Conservation (phyloP, 2,113 vertebrate genomes). For the Hippocampus abdominalis region DNA sequence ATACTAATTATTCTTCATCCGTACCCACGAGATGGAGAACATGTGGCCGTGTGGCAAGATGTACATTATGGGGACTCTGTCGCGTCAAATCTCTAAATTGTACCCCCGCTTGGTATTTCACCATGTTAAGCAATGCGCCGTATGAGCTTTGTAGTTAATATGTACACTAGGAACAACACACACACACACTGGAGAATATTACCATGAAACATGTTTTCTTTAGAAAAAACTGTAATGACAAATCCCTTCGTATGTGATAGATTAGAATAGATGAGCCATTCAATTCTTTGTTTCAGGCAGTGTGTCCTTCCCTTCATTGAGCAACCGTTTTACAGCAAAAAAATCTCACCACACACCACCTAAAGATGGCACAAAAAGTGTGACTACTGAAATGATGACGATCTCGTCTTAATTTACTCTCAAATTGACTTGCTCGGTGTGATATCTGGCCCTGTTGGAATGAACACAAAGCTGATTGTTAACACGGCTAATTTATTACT, state of each 20-base stretch:
- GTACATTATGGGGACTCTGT: constrained; percentile 25
- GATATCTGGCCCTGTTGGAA: no score
- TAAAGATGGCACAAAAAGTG: not conserved
- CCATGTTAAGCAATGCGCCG: constrained; percentile 20
- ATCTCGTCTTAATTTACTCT: not conserved
- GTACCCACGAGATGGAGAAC: not conserved
- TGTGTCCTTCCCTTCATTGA: not conserved
- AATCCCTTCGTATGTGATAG: constrained; percentile 7
- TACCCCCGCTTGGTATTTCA: constrained; percentile 32
- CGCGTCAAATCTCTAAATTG: constrained; percentile 27
- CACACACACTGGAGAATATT: not conserved
- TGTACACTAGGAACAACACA: constrained; percentile 19
- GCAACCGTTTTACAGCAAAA: not conserved
- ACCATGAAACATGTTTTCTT: constrained; percentile 18
- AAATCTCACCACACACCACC: no score
- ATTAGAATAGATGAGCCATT: constrained; percentile 53
- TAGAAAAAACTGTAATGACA: constrained; percentile 28
- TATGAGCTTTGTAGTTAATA: constrained; percentile 49
- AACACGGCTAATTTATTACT: no score
- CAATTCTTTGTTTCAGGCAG: not conserved
- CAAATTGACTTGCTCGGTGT: not conserved
- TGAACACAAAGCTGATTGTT: no score
- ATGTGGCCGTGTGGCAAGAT: constrained; percentile 11
- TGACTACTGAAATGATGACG: not conserved
- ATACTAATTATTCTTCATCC: not conserved